A percentile compares a stretch with the other conserved stretches of the same genome.
Conservation (phyloP, 1,140 invertebrate genomes). For the Danaus melanippus region DNA sequence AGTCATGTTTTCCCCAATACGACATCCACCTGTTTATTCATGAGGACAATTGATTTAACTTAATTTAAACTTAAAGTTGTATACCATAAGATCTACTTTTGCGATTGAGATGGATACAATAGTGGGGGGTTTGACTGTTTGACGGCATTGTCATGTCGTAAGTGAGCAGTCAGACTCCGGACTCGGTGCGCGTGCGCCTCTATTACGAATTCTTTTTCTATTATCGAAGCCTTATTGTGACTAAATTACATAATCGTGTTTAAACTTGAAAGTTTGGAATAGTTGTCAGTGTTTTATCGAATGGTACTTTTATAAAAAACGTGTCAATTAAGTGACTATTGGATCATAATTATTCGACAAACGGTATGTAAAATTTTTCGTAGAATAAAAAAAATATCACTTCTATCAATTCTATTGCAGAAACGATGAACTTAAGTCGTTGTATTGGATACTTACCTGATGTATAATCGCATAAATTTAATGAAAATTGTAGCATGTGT, state of each 20-base stretch:
- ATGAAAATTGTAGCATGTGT: too few relatives aligned
- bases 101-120: neutral
- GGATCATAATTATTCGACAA: conserved; percentile 5
- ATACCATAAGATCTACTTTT: too few relatives aligned
- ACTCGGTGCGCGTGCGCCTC: conserved; percentile 34
- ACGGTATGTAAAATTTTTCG: conserved; percentile 4
- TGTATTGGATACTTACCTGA: too few relatives aligned
- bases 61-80: conserved; percentile 21
- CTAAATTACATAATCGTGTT: too few relatives aligned
- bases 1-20: conserved; percentile 47
- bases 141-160: conserved; percentile 35
- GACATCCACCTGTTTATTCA: conserved; percentile 39
- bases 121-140: conserved; percentile 32
- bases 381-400: neutral
- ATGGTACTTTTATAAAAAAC: conserved; percentile 1
- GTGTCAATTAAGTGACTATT: conserved; percentile 6
- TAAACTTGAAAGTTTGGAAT: too few relatives aligned
- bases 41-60: conserved; percentile 9
- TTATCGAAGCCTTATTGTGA: conserved; percentile 12
- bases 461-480: too few relatives aligned
- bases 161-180: conserved; percentile 44
- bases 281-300: too few relatives aligned
- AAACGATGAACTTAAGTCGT: too few relatives aligned
- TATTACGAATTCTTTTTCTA: conserved; percentile 27
- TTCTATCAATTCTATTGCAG: too few relatives aligned